These are phyloP conservation scores for Drosophila prosaltans DNA, from an alignment of 1,140 invertebrate genomes.

Conservation along the genomic window DNA sequence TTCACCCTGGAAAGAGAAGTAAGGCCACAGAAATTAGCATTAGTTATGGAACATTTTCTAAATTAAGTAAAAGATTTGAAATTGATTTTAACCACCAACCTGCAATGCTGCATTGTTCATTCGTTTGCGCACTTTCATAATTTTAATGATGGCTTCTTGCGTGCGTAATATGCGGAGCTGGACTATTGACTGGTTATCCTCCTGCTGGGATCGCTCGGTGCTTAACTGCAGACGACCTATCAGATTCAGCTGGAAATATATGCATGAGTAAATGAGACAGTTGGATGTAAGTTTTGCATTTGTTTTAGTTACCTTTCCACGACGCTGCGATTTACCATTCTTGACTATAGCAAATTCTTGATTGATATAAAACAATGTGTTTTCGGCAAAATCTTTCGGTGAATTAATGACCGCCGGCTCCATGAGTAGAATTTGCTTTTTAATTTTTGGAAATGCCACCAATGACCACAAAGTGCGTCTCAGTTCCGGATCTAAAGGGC, in stretches of 20 bases:
- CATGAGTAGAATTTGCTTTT: conserved; percentile 94
- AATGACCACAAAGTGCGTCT: conserved; percentile 98
- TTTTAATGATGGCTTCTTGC: conserved; percentile 99
- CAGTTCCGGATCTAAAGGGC: conserved; percentile 91
- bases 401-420: conserved; percentile 89
- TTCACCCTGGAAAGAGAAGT: conserved; percentile 87
- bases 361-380: conserved; percentile 98
- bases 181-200: conserved; percentile 98
- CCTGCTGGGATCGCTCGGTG: conserved; percentile 97
- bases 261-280: neutral
- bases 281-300: neutral
- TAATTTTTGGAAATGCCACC: conserved; percentile 98
- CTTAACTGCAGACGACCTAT: conserved; percentile 97
- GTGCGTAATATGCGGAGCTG: conserved; percentile 95
- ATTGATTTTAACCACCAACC: conserved; percentile 62
- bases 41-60: no score
- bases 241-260: conserved; percentile 88
- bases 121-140: conserved; percentile 98
- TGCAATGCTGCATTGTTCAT: conserved; percentile 97
- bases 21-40: neutral
- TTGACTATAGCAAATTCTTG: conserved; percentile 96
- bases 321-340: conserved; percentile 96
- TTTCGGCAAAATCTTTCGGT: conserved; percentile 97
- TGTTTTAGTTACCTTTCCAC: conserved; percentile 90
- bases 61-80: no score